Conservation (phyloP, 2,113 vertebrate genomes). For the Lepidothrix coronata region DNA sequence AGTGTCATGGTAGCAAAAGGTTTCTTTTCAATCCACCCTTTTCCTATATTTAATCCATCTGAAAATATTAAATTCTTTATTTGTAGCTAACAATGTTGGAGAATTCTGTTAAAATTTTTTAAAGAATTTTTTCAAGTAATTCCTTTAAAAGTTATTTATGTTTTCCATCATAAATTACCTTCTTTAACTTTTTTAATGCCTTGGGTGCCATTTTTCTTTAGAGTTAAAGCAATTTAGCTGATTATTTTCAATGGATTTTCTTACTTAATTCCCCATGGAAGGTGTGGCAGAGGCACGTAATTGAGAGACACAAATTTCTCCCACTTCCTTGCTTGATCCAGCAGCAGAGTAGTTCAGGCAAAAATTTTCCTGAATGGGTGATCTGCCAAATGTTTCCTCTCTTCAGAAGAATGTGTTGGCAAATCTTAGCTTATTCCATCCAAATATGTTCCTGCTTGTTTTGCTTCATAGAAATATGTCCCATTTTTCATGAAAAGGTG, state of each 20-base stretch:
- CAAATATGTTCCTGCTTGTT: background rate
- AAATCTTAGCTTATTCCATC: background rate
- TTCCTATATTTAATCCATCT: background rate
- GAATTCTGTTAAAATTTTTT: background rate
- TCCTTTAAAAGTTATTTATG: background rate
- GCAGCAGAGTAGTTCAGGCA: background rate
- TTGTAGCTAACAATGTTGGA: background rate
- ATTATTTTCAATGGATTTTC: background rate
- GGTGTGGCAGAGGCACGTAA: background rate
- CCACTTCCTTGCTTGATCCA: background rate
- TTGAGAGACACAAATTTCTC: background rate
- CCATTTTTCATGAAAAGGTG: background rate
- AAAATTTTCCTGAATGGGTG: background rate
- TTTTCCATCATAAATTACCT: background rate
- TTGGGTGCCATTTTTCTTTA: background rate
- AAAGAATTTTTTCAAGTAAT: fast-evolving
- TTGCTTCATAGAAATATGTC: background rate
- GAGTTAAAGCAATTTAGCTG: background rate
- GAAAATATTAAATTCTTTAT: background rate
- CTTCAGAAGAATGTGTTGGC: background rate
- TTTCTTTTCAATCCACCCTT: background rate
- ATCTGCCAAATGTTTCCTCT: background rate
- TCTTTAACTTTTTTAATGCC: background rate
- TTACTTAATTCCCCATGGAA: background rate
- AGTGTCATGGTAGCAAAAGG: background rate